These are phyloP conservation scores for Luperina nickerlii DNA, from an alignment of 2,888 invertebrate species.

Conservation along the genomic window DNA sequence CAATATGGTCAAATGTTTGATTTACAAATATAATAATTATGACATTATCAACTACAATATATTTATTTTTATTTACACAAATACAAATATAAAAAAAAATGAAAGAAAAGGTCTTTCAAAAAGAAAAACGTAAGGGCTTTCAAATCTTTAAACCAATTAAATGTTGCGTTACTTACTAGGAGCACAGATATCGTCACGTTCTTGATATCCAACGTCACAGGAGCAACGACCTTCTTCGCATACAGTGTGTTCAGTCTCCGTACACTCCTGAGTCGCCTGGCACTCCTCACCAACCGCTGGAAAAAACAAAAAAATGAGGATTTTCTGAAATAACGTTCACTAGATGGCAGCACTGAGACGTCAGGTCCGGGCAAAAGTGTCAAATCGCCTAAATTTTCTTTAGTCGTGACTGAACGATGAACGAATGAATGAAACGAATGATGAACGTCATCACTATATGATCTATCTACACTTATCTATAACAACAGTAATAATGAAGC, in stretches of 20 bases:
- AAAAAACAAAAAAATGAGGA: background rate
- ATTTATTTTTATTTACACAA: no score
- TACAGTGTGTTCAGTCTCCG: slow-evolving; percentile 71
- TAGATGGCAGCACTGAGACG: background rate
- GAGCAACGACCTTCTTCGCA: slow-evolving; percentile 72
- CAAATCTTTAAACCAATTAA: background rate
- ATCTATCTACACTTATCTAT: no score
- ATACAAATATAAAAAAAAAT: no score
- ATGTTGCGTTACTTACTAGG: slow-evolving; percentile 74
- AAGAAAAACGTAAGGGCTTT: no score
- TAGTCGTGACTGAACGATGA: background rate
- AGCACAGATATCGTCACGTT: slow-evolving; percentile 73
- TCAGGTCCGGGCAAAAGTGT: background rate
- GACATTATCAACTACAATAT: no score
- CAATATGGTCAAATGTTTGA: no score
- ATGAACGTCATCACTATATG: background rate
- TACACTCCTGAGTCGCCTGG: slow-evolving; percentile 79
- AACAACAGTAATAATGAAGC: no score
- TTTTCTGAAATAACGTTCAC: background rate
- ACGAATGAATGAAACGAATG: background rate
- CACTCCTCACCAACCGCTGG: slow-evolving; percentile 80
- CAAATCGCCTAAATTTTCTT: background rate
- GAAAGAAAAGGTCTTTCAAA: no score
- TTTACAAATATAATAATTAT: no score
- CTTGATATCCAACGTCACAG: slow-evolving; percentile 74